phyloP scores from a whole-genome alignment of 2,888 invertebrate species.

The Thymelicus acteon region DNA sequence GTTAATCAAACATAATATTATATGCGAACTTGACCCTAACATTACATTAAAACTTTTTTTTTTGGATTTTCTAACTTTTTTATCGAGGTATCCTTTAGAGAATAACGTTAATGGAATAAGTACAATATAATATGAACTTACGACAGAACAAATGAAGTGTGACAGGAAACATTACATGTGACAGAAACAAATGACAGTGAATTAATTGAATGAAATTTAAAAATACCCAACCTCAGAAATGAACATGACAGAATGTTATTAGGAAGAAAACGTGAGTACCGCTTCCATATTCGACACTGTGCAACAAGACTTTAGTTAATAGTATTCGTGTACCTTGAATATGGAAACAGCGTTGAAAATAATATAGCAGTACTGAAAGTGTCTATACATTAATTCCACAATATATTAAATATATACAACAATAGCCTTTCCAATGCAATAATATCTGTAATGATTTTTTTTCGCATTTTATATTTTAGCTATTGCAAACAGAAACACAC shows the following conservation, averaged over 20 bases:
- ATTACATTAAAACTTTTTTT: slow-evolving; percentile 60
- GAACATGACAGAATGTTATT: slow-evolving; percentile 60
- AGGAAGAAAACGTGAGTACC: slow-evolving; percentile 45
- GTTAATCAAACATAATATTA: slow-evolving; percentile 80
- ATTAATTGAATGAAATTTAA: slow-evolving; percentile 58
- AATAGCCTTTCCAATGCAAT: slow-evolving; percentile 69
- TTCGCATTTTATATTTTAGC: slow-evolving; percentile 69
- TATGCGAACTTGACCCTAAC: slow-evolving; percentile 74
- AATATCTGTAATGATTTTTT: slow-evolving; percentile 62
- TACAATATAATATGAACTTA: slow-evolving; percentile 81
- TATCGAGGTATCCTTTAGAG: slow-evolving; percentile 74
- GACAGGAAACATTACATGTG: slow-evolving; percentile 55
- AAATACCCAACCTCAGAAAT: slow-evolving; percentile 75
- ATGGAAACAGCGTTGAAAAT: slow-evolving; percentile 48
- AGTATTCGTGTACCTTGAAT: neutral
- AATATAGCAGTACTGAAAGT: slow-evolving; percentile 67
- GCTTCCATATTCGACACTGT: slow-evolving; percentile 37
- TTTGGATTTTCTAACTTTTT: slow-evolving; percentile 63
- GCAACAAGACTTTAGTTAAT: neutral
- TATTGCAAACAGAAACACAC: slow-evolving; percentile 80
- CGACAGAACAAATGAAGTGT: slow-evolving; percentile 64
- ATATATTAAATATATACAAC: slow-evolving; percentile 76
- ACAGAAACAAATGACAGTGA: slow-evolving; percentile 66
- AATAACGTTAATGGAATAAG: slow-evolving; percentile 82
- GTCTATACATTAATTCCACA: slow-evolving; percentile 73